Evolutionary conservation across 2,113 vertebrate genomes (phyloP).

Genomic region (Lepidothrix coronata): DNA sequence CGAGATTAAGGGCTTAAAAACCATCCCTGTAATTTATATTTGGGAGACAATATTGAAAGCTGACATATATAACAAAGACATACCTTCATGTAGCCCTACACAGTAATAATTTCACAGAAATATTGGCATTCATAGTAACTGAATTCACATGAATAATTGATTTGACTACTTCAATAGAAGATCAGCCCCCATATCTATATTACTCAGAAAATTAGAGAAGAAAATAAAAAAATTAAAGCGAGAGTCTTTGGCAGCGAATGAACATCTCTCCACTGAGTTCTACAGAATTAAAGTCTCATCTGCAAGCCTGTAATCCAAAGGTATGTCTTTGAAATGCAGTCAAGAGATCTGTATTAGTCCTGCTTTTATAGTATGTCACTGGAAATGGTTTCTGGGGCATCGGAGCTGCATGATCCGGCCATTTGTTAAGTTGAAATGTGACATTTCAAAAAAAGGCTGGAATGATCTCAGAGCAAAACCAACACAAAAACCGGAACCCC

Average conservation of each 20-base stretch:
- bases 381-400: slow-evolving; percentile 2
- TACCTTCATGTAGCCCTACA: not conserved
- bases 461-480: not conserved
- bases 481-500: slow-evolving; percentile 1
- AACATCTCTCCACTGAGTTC: not conserved
- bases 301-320: not conserved
- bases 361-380: not conserved
- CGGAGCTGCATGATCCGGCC: not conserved
- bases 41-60: not conserved
- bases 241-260: not conserved
- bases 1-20: not conserved
- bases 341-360: not conserved
- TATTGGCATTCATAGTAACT: not conserved
- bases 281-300: not conserved
- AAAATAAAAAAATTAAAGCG: not conserved
- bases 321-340: slow-evolving; percentile 18
- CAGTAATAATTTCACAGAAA: slow-evolving; percentile 24
- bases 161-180: not conserved
- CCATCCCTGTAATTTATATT: not conserved
- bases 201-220: not conserved
- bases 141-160: slow-evolving; percentile 22
- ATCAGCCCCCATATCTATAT: not conserved
- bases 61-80: not conserved
- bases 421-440: slow-evolving; percentile 5
- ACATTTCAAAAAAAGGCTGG: not conserved